Percentiles rank a stretch among this genome's conserved stretches.
phyloP scores from a whole-genome alignment of 2,888 invertebrate genomes.

The Blomia tropicalis region DNA sequence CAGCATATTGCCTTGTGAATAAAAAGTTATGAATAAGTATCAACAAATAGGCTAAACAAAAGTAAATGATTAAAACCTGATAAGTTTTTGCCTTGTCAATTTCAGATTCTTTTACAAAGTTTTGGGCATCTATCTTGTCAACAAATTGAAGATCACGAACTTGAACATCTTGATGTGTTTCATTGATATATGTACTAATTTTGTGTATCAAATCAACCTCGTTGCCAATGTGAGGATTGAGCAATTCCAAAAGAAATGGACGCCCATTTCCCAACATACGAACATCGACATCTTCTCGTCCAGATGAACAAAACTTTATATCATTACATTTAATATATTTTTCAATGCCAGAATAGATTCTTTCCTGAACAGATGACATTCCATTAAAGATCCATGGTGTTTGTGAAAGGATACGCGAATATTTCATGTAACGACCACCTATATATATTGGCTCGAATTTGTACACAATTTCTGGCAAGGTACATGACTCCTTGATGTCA shows the following conservation, averaged over 20 bases:
- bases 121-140: slow-evolving; percentile 38
- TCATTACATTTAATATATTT: slow-evolving; percentile 45
- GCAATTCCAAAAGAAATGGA: slow-evolving; percentile 55
- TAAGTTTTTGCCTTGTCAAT: slow-evolving; percentile 74
- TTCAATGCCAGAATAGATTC: slow-evolving; percentile 53
- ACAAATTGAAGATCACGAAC: slow-evolving; percentile 51
- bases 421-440: slow-evolving; percentile 61
- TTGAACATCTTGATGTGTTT: slow-evolving; percentile 20
- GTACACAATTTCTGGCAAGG: background rate
- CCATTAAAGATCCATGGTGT: slow-evolving; percentile 83
- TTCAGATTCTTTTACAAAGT: slow-evolving; percentile 60
- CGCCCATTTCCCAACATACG: slow-evolving; percentile 53
- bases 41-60: background rate
- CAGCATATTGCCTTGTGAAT: slow-evolving; percentile 63
- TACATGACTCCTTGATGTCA: background rate
- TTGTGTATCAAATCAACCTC: slow-evolving; percentile 40
- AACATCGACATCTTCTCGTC: slow-evolving; percentile 93
- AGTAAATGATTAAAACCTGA: slow-evolving; percentile 33
- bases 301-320: slow-evolving; percentile 71
- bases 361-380: slow-evolving; percentile 75
- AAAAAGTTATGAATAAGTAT: background rate
- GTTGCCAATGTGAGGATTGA: slow-evolving; percentile 46
- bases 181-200: slow-evolving; percentile 28
- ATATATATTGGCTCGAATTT: slow-evolving; percentile 30
- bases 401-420: slow-evolving; percentile 66